Conservation (phyloP, 1,140 invertebrate genomes). For the Panagrolaimus sp. region DNA sequence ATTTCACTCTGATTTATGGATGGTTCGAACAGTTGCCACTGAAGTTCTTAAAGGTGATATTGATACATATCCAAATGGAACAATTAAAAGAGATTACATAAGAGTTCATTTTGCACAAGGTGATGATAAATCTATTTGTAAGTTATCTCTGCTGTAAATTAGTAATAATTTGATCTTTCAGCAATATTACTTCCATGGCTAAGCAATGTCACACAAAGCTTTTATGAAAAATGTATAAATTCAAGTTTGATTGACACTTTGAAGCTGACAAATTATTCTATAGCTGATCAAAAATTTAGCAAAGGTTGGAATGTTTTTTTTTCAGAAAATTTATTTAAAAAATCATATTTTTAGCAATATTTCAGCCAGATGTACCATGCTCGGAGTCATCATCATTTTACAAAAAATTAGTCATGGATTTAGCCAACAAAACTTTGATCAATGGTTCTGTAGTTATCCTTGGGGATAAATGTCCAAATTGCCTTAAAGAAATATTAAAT, state of each 20-base stretch:
- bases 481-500: neutral
- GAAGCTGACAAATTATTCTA: too few relatives aligned
- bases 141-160: neutral
- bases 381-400: neutral
- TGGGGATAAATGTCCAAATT: neutral
- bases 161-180: neutral
- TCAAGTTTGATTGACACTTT: neutral
- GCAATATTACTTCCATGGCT: conserved; percentile 1
- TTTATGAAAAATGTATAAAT: conserved; percentile 10
- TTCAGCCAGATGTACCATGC: neutral
- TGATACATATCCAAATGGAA: neutral
- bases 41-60: neutral
- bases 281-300: too few relatives aligned
- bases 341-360: neutral
- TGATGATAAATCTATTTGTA: neutral
- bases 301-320: neutral
- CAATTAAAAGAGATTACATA: neutral
- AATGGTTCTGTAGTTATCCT: neutral
- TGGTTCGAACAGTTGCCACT: neutral
- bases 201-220: neutral
- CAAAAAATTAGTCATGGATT: neutral
- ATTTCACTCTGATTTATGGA: neutral
- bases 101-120: neutral
- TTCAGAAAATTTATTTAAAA: neutral
- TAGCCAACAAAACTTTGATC: neutral